A percentile compares a stretch with the other conserved stretches of the same genome.
Evolutionary conservation across 2,888 invertebrate genomes (phyloP).

Genomic region (Agelastica alni): DNA sequence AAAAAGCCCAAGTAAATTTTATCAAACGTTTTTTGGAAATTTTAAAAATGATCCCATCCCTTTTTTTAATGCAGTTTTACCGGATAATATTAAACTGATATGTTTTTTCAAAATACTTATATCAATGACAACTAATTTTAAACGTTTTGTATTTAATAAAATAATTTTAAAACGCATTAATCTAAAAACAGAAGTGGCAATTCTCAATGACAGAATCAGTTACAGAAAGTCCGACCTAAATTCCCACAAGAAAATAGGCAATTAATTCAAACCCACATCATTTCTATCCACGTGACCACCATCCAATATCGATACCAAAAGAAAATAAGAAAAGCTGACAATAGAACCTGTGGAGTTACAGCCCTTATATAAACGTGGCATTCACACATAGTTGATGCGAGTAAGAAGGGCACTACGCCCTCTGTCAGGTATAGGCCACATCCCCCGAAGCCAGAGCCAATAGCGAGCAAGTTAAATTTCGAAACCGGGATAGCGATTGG

Average conservation of each 20-base stretch:
- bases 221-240: slow-evolving; percentile 19
- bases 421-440: slow-evolving; percentile 31
- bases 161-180: no score
- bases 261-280: slow-evolving; percentile 47
- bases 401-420: slow-evolving; percentile 18
- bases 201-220: no score
- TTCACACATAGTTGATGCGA: slow-evolving; percentile 2
- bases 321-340: slow-evolving; percentile 21
- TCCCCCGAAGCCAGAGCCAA: slow-evolving; percentile 39
- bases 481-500: slow-evolving; percentile 43
- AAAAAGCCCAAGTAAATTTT: no score
- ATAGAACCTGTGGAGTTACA: slow-evolving; percentile 35
- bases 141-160: no score
- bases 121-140: no score
- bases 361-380: slow-evolving; percentile 26
- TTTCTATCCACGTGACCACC: slow-evolving; percentile 48
- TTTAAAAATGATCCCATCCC: no score
- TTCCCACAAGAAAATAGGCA: slow-evolving; percentile 51
- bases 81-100: no score
- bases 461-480: slow-evolving; percentile 29
- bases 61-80: no score
- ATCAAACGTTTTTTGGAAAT: no score
- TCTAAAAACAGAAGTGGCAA: no score
- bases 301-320: slow-evolving; percentile 32
- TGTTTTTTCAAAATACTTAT: no score